These are phyloP conservation scores for Brachypodius melanocephalos DNA, from an alignment of 2,113 vertebrate genomes.

Conservation along the genomic window DNA sequence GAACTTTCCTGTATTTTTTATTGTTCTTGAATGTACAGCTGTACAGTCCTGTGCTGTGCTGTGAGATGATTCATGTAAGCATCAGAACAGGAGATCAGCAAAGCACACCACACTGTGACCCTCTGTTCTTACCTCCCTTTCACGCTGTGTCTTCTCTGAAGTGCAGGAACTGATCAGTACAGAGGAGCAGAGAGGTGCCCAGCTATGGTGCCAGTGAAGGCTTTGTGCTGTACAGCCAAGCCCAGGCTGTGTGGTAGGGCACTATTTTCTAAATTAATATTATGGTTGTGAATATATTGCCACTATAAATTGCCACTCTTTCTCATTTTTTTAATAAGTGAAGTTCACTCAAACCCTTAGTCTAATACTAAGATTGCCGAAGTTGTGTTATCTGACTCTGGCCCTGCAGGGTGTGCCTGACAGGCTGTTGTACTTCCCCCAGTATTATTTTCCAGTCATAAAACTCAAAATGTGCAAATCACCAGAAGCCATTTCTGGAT, in stretches of 20 bases:
- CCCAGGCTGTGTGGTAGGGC: no score
- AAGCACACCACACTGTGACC: accelerated
- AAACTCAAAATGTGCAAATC: neutral
- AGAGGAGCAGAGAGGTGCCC: neutral
- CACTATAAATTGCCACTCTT: neutral
- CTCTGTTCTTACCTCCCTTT: neutral
- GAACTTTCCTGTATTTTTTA: neutral
- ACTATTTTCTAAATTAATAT: neutral
- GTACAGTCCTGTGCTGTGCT: neutral
- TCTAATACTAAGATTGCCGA: neutral
- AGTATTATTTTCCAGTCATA: neutral
- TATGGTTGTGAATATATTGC: neutral
- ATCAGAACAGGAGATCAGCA: neutral
- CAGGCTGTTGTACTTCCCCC: neutral
- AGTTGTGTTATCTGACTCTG: neutral
- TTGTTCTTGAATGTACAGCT: neutral
- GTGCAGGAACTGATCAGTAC: neutral
- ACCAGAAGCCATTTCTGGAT: neutral
- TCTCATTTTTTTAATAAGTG: neutral
- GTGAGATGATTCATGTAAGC: neutral
- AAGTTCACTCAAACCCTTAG: neutral
- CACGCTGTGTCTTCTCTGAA: neutral
- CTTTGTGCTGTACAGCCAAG: neutral
- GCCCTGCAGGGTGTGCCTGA: neutral
- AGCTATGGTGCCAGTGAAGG: accelerated